A percentile compares a stretch with the other conserved stretches of the same genome.
Conservation (phyloP, 2,888 invertebrate genomes). For the Lasioglossum villosulum region DNA sequence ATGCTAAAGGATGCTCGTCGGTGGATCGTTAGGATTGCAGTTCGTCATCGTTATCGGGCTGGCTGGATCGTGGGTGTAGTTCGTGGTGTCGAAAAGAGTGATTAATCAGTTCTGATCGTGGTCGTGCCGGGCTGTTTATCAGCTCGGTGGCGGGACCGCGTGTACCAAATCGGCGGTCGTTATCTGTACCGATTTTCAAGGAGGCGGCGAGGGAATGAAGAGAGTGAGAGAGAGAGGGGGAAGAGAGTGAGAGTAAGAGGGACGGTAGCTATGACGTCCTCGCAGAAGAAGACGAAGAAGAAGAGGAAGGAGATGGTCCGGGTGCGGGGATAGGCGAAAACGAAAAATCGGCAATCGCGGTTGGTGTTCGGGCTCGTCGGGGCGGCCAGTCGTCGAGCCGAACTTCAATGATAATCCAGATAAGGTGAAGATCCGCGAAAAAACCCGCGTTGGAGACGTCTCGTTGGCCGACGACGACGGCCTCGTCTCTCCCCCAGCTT, state of each 20-base stretch:
- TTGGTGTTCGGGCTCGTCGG: background rate
- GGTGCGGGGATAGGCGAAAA: background rate
- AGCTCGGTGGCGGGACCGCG: background rate
- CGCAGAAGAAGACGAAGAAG: background rate
- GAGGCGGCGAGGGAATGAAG: background rate
- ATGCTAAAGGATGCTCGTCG: background rate
- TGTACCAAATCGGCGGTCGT: background rate
- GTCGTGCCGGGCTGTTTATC: constrained; percentile 17
- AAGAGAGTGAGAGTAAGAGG: background rate
- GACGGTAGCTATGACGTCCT: background rate
- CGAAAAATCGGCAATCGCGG: background rate
- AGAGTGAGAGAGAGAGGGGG: background rate
- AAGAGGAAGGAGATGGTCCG: background rate
- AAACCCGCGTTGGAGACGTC: constrained; percentile 16
- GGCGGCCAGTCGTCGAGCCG: constrained; percentile 45
- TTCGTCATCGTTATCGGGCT: background rate
- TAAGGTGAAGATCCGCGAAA: constrained; percentile 34
- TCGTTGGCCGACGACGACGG: constrained; percentile 25
- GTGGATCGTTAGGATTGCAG: constrained; percentile 2
- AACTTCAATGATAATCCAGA: constrained; percentile 57
- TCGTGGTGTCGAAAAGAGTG: constrained; percentile 1
- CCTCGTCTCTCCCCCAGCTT: constrained; percentile 44
- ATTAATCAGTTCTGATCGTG: constrained; percentile 12
- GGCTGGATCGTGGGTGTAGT: constrained; percentile 6
- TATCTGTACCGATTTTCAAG: constrained; percentile 10